These are phyloP conservation scores for Hylomyscus alleni DNA, from an alignment of 2,797 vertebrate genomes.

Conservation along the genomic window DNA sequence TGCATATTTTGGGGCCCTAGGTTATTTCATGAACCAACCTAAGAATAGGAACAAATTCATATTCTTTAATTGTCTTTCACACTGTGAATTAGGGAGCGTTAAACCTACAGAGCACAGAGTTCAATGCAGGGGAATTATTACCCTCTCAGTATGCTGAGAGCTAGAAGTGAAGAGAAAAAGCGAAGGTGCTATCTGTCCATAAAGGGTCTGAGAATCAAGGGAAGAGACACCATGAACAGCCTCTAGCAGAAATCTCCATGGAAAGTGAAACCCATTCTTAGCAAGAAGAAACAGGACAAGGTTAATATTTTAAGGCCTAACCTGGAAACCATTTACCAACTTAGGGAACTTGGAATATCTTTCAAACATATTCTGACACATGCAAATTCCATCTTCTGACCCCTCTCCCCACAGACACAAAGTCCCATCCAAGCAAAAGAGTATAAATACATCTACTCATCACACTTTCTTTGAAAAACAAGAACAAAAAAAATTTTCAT, in stretches of 20 bases:
- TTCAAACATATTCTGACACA: conserved; percentile 58
- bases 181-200: neutral
- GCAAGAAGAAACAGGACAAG: conserved; percentile 78
- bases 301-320: conserved; percentile 59
- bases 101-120: neutral
- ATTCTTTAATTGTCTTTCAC: neutral
- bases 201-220: neutral
- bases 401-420: rapidly evolving
- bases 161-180: neutral
- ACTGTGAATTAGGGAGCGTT: neutral
- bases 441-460: conserved; percentile 20
- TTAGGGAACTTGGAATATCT: conserved; percentile 67
- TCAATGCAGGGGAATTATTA: neutral
- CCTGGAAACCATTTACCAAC: conserved; percentile 68
- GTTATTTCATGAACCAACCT: neutral
- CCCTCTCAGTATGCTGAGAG: neutral
- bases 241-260: neutral
- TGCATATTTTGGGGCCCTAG: neutral
- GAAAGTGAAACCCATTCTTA: conserved; percentile 21
- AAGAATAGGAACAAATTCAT: conserved; percentile 19
- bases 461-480: conserved; percentile 52
- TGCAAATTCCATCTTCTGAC: neutral
- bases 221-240: neutral
- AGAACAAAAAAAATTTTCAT: conserved; percentile 3
- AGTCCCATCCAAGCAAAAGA: conserved; percentile 37